Conservation (phyloP, 2,797 vertebrate genomes). For the Hemibagrus guttatus region DNA sequence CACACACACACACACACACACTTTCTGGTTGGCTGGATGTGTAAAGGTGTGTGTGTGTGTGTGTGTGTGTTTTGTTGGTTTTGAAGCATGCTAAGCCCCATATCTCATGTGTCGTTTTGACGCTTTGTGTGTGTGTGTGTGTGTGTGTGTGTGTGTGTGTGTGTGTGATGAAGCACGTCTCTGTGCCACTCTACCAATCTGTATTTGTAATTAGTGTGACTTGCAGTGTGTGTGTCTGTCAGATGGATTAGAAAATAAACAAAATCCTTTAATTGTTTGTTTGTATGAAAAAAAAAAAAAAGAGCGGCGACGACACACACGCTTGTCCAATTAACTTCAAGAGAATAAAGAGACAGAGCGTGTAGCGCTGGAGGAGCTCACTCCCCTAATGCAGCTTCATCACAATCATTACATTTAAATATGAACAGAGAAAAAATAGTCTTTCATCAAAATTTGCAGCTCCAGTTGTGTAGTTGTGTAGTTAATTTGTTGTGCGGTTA, state of each 20-base stretch:
- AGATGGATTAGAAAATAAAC: background rate
- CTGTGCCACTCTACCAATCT: background rate
- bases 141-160: too few species aligned
- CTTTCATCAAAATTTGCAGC: too few species aligned
- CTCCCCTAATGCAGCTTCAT: background rate
- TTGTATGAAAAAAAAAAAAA: background rate
- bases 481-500: too few species aligned
- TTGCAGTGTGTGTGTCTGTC: background rate
- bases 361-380: background rate
- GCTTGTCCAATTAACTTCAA: background rate
- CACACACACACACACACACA: background rate
- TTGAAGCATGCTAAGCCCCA: background rate
- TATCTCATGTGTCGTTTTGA: conserved; percentile 20
- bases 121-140: background rate
- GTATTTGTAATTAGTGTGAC: conserved; percentile 18
- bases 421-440: background rate
- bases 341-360: background rate
- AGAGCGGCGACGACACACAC: too few species aligned
- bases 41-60: background rate
- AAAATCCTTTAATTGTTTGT: background rate
- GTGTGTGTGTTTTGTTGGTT: too few species aligned
- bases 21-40: background rate
- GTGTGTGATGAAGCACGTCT: too few species aligned
- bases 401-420: background rate
- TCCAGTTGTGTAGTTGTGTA: too few species aligned